A percentile compares a stretch with the other conserved stretches of the same genome.
phyloP scores from a whole-genome alignment of 92 coral and sea anemone species.

The Zoanthus sociatus region DNA sequence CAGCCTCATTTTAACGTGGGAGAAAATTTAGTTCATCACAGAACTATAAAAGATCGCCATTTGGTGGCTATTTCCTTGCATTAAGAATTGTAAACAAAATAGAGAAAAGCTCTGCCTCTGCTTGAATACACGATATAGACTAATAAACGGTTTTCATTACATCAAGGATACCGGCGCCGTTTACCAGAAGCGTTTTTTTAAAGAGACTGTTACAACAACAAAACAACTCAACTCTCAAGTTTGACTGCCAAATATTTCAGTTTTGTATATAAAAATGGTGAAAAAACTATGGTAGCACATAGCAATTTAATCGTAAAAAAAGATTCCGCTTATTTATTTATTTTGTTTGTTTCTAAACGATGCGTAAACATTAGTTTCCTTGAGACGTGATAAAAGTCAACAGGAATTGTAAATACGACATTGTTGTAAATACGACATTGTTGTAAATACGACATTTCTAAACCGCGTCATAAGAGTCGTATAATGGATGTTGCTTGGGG shows the following conservation, averaged over 20 bases:
- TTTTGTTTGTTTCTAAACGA: neutral
- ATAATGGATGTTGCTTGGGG: slow-evolving; percentile 11
- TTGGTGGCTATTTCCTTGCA: neutral
- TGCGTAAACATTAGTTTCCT: neutral
- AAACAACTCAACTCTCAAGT: neutral
- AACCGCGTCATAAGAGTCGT: neutral
- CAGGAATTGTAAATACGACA: slow-evolving; percentile 25
- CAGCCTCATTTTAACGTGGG: neutral
- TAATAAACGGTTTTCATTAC: neutral
- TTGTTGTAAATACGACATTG: neutral
- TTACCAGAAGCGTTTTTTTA: neutral
- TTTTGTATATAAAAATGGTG: too few relatives aligned
- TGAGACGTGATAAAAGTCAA: slow-evolving; percentile 31
- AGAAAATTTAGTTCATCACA: neutral
- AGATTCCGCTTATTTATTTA: too few relatives aligned
- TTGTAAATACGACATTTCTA: neutral
- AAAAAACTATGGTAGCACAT: neutral
- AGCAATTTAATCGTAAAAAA: neutral
- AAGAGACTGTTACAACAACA: neutral
- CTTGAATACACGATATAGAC: neutral
- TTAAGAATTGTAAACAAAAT: neutral
- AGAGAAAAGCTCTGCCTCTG: neutral
- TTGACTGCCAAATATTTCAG: neutral
- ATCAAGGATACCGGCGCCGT: neutral
- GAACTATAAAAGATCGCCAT: neutral